A percentile compares a stretch with the other conserved stretches of the same genome.
phyloP scores from a whole-genome alignment of 2,113 vertebrate genomes.

The Xiphorhynchus elegans region DNA sequence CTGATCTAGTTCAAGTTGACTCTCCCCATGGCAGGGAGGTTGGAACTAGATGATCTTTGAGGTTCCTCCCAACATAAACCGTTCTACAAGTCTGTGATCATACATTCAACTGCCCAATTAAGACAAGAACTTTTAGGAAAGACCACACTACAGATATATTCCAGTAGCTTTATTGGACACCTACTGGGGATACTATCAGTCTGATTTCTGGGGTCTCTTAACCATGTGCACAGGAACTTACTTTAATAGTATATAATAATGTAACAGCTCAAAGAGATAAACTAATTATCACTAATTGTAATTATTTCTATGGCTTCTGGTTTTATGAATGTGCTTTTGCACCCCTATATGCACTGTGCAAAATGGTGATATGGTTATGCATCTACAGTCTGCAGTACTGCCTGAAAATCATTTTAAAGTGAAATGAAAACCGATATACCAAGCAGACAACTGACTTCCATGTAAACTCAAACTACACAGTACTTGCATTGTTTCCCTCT shows the following conservation, averaged over 20 bases:
- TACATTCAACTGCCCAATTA: background rate
- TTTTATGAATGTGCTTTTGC: background rate
- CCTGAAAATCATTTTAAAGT: background rate
- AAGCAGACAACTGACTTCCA: background rate
- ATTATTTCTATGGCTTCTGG: background rate
- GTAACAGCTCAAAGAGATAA: background rate
- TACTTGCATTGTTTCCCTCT: background rate
- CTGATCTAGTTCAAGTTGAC: no score
- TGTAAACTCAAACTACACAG: background rate
- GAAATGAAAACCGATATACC: background rate
- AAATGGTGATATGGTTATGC: background rate
- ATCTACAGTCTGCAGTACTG: background rate
- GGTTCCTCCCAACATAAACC: background rate
- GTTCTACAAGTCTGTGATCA: background rate
- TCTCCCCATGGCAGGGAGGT: background rate
- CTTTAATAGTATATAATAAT: background rate
- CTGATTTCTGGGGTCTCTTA: background rate
- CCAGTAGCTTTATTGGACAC: background rate
- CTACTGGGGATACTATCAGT: background rate
- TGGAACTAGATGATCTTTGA: background rate
- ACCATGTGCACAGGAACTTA: background rate
- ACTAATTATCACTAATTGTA: background rate
- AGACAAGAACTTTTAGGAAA: background rate
- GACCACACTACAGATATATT: background rate
- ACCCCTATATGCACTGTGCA: background rate